These are phyloP conservation scores for Pseudorhombus dupliciocellatus DNA, from an alignment of 2,113 vertebrate species.

Conservation along the genomic window DNA sequence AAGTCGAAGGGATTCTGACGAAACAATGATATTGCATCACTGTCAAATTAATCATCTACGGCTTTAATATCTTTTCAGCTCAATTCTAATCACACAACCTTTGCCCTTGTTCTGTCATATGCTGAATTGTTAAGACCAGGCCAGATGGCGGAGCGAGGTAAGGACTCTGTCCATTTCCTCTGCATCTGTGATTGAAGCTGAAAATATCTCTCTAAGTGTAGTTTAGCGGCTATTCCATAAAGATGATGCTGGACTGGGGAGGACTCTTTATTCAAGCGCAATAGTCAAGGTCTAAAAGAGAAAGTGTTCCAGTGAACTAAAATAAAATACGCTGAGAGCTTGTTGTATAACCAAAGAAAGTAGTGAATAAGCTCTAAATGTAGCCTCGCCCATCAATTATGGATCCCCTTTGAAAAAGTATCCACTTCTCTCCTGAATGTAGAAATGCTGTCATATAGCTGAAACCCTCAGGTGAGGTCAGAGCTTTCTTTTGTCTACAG, in stretches of 20 bases:
- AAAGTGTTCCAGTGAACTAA: slow-evolving; percentile 24
- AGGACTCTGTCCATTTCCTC: slow-evolving; percentile 40
- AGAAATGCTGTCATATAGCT: neutral
- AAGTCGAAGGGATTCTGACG: slow-evolving; percentile 12
- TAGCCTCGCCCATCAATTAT: slow-evolving; percentile 64
- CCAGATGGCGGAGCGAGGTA: slow-evolving; percentile 53
- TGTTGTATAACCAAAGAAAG: slow-evolving; percentile 52
- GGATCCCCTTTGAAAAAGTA: slow-evolving; percentile 51
- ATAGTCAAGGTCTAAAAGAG: slow-evolving; percentile 51
- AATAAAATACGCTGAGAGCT: slow-evolving; percentile 60
- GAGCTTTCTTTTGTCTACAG: neutral
- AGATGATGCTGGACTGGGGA: slow-evolving; percentile 22
- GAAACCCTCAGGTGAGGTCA: slow-evolving; percentile 9
- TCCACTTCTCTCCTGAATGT: slow-evolving; percentile 38
- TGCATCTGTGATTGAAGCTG: slow-evolving; percentile 7
- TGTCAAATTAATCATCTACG: slow-evolving; percentile 54
- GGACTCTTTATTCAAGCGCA: slow-evolving; percentile 52
- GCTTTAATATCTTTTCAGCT: slow-evolving; percentile 35
- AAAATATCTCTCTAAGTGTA: slow-evolving; percentile 44
- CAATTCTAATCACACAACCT: slow-evolving; percentile 31
- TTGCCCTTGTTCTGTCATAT: slow-evolving; percentile 20
- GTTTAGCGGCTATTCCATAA: slow-evolving; percentile 23
- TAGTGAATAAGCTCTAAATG: slow-evolving; percentile 53
- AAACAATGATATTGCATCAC: slow-evolving; percentile 32
- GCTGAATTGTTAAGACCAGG: slow-evolving; percentile 21